Base-by-base conservation (phyloP, 53 echinoderm and acorn worm genomes). In the Patiria pectinifera region DNA sequence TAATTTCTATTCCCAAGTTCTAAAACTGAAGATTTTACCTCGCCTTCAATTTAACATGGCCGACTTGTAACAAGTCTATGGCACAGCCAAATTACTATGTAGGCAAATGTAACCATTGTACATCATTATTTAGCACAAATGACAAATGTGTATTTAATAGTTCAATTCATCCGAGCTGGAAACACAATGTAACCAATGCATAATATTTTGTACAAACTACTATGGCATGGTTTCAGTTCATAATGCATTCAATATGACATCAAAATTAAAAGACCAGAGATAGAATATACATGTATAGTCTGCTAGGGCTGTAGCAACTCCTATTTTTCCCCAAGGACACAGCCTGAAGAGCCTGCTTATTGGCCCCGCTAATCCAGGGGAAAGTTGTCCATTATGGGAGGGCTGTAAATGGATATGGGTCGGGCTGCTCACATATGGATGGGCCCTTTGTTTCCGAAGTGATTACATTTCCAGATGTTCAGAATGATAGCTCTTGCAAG, bases 401-500 rank as follows among this genome's bases (percentile, higher is more conserved):
- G 25, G n/a, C 46, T 79, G 45, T 79, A 79, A 53, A 79, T 46
- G 13, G 26, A 79, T 46, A 46, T 19, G 13, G 45, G 46, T 16
- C 45, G 0, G 6, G 13, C 18, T 24, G 4, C 12, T 47, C 24
- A 48, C 24, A 11, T 6, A 46, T 79, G 80, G 80, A 70, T 16
- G 48, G 75, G 45, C 26, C 74, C 45, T 72, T 86, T 86, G 86
- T 86, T 86, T 48, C 75, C 23, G 71, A 19, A 11, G 80, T 79
- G 74, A 86, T 75, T 25, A 21, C 22, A 86, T 86, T 74, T 86
- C 86, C 76, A 86, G 86, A 86, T 86, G 86, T 86, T 72, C 4
- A 75, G 6, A 21, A 53, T 43, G 69, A 85, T 85, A 44, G 85
- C 10, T 85, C 35, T 66, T 66, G 26, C 85, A 66, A 60, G 60